Conservation (phyloP, 2,113 vertebrate genomes). For the Trachemys scripta region DNA sequence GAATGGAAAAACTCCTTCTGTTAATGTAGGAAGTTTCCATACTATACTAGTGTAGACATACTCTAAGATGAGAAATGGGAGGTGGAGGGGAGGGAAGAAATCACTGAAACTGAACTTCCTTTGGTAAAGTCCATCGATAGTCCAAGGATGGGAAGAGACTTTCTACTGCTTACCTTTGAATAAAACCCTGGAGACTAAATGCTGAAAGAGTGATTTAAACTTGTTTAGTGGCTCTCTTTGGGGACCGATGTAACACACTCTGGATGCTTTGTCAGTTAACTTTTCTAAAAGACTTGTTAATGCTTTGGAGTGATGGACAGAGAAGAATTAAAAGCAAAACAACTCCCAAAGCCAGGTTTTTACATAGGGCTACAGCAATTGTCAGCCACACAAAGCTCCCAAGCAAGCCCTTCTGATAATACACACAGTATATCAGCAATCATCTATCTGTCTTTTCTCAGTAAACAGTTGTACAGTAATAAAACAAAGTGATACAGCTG, state of each 20-base stretch:
- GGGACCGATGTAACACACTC: slow-evolving; percentile 31
- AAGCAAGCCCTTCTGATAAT: slow-evolving; percentile 53
- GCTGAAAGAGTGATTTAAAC: slow-evolving; percentile 45
- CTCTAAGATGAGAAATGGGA: not conserved
- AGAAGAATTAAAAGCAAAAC: slow-evolving; percentile 55
- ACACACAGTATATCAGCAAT: slow-evolving; percentile 37
- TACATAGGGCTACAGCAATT: slow-evolving; percentile 38
- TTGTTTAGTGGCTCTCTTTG: slow-evolving; percentile 19
- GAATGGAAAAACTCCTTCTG: not conserved
- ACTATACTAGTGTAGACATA: not conserved
- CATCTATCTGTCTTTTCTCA: slow-evolving; percentile 58
- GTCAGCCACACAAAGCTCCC: slow-evolving; percentile 53
- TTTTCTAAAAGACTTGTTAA: slow-evolving; percentile 58
- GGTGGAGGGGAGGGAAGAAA: not conserved
- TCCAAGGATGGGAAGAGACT: not conserved
- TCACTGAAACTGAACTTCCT: not conserved
- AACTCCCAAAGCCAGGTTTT: slow-evolving; percentile 51
- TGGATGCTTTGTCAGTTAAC: slow-evolving; percentile 53
- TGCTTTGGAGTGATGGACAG: slow-evolving; percentile 45
- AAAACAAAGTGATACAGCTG: slow-evolving; percentile 38
- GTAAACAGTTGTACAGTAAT: slow-evolving; percentile 57
- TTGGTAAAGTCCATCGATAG: not conserved
- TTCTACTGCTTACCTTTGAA: slow-evolving; percentile 33
- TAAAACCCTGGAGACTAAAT: not conserved
- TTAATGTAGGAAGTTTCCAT: not conserved